Conservation (phyloP, 2,113 vertebrate genomes). For the Pampusana beccarii region DNA sequence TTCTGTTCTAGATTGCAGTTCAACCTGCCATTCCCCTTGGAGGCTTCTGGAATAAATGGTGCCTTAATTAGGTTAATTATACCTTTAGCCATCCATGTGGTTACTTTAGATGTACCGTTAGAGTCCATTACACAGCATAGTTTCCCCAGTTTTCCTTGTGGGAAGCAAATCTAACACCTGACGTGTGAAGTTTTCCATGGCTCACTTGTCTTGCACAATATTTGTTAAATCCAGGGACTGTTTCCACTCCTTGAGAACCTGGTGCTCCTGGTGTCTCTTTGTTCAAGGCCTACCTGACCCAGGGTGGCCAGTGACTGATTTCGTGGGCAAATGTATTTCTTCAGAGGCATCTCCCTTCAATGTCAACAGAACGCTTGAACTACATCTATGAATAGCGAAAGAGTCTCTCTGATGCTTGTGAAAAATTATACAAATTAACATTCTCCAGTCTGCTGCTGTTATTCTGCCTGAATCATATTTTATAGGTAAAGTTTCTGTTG, state of each 20-base stretch:
- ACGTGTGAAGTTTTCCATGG: not conserved
- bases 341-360: not conserved
- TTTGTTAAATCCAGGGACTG: not conserved
- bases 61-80: slow-evolving; percentile 6
- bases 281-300: not conserved
- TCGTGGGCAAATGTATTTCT: not conserved
- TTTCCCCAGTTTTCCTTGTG: not conserved
- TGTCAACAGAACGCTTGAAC: not conserved
- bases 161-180: not conserved
- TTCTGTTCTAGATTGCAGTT: not conserved
- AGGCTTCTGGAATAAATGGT: not conserved
- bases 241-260: not conserved
- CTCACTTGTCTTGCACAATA: not conserved
- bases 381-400: not conserved
- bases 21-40: not conserved
- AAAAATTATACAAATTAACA: slow-evolving; percentile 21
- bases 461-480: slow-evolving; percentile 11
- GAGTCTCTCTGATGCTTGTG: not conserved
- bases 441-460: not conserved
- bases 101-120: not conserved
- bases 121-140: not conserved
- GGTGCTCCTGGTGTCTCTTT: not conserved
- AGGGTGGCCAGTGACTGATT: not conserved
- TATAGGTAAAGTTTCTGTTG: slow-evolving; percentile 4
- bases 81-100: not conserved